phyloP scores from a whole-genome alignment of 2,797 vertebrate species.

The Parambassis ranga region DNA sequence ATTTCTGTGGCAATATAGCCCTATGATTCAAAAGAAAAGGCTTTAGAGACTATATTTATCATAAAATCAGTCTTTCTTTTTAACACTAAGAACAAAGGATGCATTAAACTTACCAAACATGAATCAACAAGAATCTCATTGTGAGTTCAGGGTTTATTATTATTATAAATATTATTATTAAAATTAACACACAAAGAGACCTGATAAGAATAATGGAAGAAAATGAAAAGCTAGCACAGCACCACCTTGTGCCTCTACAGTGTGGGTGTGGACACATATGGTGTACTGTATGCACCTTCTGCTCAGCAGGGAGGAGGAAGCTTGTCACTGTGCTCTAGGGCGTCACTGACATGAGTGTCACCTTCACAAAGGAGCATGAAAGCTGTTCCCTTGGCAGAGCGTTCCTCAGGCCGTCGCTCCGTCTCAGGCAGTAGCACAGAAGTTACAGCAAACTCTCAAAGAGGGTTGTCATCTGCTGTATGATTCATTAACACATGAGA shows the following conservation, averaged over 20 bases:
- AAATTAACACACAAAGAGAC: too few relatives aligned
- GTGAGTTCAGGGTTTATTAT: too few relatives aligned
- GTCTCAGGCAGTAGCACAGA: conserved; percentile 64
- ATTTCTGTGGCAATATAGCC: too few relatives aligned
- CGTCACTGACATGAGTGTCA: conserved; percentile 69
- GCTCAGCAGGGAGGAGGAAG: conserved; percentile 37
- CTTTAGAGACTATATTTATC: too few relatives aligned
- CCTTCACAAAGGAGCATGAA: conserved; percentile 62
- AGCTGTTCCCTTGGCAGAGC: conserved; percentile 56
- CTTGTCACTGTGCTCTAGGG: conserved; percentile 60
- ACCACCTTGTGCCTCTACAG: not conserved
- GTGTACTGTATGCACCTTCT: conserved; percentile 18
- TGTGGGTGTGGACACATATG: conserved; percentile 10
- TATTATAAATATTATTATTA: too few relatives aligned
- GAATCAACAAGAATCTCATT: too few relatives aligned
- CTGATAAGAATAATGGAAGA: not conserved
- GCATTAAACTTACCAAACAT: too few relatives aligned
- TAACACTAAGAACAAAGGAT: too few relatives aligned
- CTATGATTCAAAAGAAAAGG: too few relatives aligned
- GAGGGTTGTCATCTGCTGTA: conserved; percentile 54
- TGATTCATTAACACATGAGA: conserved; percentile 64
- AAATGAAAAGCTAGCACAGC: not conserved
- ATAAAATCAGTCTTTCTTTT: too few relatives aligned
- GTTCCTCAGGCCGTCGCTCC: conserved; percentile 55
- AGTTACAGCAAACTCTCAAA: conserved; percentile 23